Evolutionary conservation across 2,888 invertebrate genomes (phyloP), one percentile per base, ranked within the genome.

Genomic region (Nysson spinosus): DNA sequence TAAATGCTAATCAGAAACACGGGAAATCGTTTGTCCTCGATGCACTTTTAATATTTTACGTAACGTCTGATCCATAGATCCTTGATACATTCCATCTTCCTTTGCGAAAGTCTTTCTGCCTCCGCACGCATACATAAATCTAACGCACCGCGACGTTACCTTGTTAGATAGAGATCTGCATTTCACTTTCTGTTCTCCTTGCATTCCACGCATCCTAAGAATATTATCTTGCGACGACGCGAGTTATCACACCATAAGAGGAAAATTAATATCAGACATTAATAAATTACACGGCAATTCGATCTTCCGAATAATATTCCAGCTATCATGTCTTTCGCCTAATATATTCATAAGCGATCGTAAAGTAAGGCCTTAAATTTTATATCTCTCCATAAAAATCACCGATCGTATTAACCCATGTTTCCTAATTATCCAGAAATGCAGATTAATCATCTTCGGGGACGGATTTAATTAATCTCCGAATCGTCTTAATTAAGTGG

Each of bases 71-170:
- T 32, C 9, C 26, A 39, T 20, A 11, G 16, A 19, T 20, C 42
- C 30, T 19, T 22, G 64, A 66, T 57, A 39, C 56, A 52, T 65
- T 60, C 46, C 39, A 63, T 66, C 56, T 62, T 49, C 51, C 22
- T 47, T n/a, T 37, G 61, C 60, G 64, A 73, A 71, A 73, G 67
- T 51, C 42, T 19, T 47, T 50, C 22, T 35, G 47, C 47, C 52
- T 34, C 4, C 49, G 24, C 47, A 37, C 19, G 12, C 37, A 32
- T 20, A 49, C 32, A 50, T 58, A 67, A 67, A 55, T 65, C 56
- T 43, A 42, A 35, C 44, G 40, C 40, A 40, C 30, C 51, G 40
- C 61, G 60, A 51, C 17, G 11, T 3, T 30, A 32, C 40, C 44
- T 17, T n/a, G n/a, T n/a, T 14, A 42, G 49, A 58, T 67, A 40